Conservation (phyloP, 2,113 vertebrate genomes). For the Lepus americanus region DNA sequence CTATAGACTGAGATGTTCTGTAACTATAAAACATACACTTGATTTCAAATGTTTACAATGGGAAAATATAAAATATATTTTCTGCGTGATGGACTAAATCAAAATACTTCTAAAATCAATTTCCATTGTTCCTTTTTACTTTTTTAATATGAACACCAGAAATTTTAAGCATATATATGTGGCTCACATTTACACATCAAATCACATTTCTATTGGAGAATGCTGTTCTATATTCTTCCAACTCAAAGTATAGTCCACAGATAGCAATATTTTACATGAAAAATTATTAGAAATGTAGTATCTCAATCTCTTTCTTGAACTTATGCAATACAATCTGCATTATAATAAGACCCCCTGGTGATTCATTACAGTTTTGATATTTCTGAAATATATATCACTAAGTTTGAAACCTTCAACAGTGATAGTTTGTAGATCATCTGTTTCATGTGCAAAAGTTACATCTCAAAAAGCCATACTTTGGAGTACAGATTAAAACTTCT, state of each 20-base stretch:
- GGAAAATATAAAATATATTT: constrained; percentile 9
- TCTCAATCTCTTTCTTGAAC: not conserved
- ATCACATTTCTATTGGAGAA: not conserved
- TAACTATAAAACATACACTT: not conserved
- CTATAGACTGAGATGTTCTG: not conserved
- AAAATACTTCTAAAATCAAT: not conserved
- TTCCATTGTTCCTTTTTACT: not conserved
- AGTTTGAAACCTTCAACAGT: not conserved
- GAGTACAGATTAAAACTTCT: not conserved
- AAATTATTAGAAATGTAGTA: not conserved
- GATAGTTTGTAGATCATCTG: not conserved
- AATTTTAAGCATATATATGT: not conserved
- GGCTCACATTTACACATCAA: not conserved
- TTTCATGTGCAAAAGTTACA: not conserved
- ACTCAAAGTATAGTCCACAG: not conserved
- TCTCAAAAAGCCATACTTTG: not conserved
- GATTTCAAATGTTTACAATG: not conserved
- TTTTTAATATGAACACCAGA: not conserved
- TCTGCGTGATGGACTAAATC: not conserved
- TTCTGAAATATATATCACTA: not conserved
- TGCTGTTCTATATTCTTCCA: not conserved
- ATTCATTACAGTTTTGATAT: not conserved
- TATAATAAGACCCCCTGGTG: not conserved
- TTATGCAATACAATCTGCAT: not conserved
- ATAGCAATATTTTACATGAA: not conserved